A percentile compares a stretch with the other conserved stretches of the same genome.
Conservation (phyloP, 1,140 invertebrate species). For the Chrysoperla carnea region DNA sequence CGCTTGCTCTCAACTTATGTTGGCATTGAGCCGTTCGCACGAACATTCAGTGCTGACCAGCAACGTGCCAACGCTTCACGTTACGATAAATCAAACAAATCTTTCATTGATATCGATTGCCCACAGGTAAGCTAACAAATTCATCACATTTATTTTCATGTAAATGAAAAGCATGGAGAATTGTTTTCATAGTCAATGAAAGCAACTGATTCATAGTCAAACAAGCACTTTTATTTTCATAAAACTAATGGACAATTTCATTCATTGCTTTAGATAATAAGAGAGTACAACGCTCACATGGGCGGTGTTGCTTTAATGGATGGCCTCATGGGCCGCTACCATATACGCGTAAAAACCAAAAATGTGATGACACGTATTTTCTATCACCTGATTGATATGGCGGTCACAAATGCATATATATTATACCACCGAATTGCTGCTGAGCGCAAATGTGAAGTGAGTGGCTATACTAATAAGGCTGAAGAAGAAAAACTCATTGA, state of each 20-base stretch:
- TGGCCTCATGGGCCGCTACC: conserved; percentile 8
- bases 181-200: too few relatives aligned
- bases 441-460: neutral
- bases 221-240: conserved; percentile 1
- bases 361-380: conserved; percentile 7
- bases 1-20: conserved; percentile 17
- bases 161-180: too few relatives aligned
- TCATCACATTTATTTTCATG: too few relatives aligned
- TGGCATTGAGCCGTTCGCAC: conserved; percentile 12
- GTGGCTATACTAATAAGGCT: too few relatives aligned
- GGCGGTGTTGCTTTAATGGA: conserved; percentile 10
- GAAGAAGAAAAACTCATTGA: too few relatives aligned
- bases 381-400: conserved; percentile 8
- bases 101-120: too few relatives aligned
- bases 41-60: conserved; percentile 9
- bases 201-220: too few relatives aligned
- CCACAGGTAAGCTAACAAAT: conserved; percentile 1
- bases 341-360: conserved; percentile 7
- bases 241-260: conserved; percentile 4
- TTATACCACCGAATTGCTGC: conserved; percentile 4
- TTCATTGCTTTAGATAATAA: conserved; percentile 6
- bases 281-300: conserved; percentile 10
- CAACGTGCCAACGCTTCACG: too few relatives aligned
- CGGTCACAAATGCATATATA: conserved; percentile 6
- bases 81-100: too few relatives aligned